Base-by-base conservation (phyloP, 2,113 vertebrate genomes). In the Clupea harengus region DNA sequence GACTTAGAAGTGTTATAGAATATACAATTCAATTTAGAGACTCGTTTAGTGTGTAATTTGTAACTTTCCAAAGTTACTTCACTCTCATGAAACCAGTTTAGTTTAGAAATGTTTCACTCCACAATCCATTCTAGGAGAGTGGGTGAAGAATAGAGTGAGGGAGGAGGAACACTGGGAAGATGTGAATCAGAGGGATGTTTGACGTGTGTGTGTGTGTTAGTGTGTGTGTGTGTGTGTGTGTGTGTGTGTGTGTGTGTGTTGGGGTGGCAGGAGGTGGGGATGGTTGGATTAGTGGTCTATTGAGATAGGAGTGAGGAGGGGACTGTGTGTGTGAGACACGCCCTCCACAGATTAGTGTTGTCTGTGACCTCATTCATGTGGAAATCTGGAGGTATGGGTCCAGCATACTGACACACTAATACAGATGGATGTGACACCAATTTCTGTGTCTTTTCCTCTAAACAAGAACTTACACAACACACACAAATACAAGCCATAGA, bases 221-320 rank as follows among this genome's bases (percentile, higher is more conserved):
- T 57, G 54, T 57, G 20, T 57, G 13, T 57, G 54, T 57, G 54
- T 57, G 54, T 57, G 57, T 64, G 54, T 57, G 54, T 57, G 54
- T 57, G 54, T 57, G 54, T 60, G 18, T 60, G 54, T 60, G 54
- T 60, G 54, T 60, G 54, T 32, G 25, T 28, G 64, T 72, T 28
- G 9, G 25, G 9, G 1, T 28, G 25, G 10, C 22, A 4, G 57
- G 57, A n/a, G 57, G 22, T 22, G 60, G 82, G 82, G 39, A 54
- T 47, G 81, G 18, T 67, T 6, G 64, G 28, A 22, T 49, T 54
- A 39, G 45, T 54, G 82, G 85, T 83, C 82, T 60, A 49, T 52
- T 85, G 82, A 72, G 28, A 72, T 25, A 72, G 64, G 28, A 72
- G 64, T 72, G 28, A 72, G 64, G 64, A 72, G 28, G 64, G 64